Base-by-base conservation (phyloP, 2,797 vertebrate genomes). In the Todus mexicanus region DNA sequence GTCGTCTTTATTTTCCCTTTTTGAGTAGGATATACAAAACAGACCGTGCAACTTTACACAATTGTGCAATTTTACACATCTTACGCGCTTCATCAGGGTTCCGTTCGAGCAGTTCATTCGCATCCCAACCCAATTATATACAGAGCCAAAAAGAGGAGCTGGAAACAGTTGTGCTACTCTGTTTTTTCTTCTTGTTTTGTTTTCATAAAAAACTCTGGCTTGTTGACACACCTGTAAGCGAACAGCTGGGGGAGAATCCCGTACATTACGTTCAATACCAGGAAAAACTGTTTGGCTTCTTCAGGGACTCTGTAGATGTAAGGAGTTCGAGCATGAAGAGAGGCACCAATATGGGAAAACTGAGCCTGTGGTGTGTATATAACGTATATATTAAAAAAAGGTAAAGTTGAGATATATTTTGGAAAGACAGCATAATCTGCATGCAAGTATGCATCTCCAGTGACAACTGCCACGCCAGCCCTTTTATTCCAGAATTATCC, bases 311-410 rank as follows among this genome's bases (percentile, higher is more conserved):
- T 97, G 98, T 98, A 98, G 92, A 98, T 97, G 95, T 99, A 99
- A 12, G 99, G 99, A 4, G 99, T 99, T 96, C 99, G 98, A 48
- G 99, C 99, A 94, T 99, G 99, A 78, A 99, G 98, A 87, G 99
- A 99, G 18, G 98, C 98, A 48, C 99, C 98, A 13, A 99, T 98
- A 88, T 99, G 98, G 94, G 98, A 98, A 96, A 99, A 99, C 93
- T 99, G 99, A 85, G 98, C 99, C 99, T 99, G 97, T 90, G 86
- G 79, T 95, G 95, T 95, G 74, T 92, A 93, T 81, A 94, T 79
- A 95, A 95, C 4, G 5, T 84, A 87, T 63, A 53, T 64, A 87
- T 92, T 84, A 77, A 90, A 93, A 70, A 93, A 81, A 87, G 54
- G 77, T 90, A 48, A 97, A 90, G 59, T 29, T 79, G 89, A 85